A percentile compares a stretch with the other conserved stretches of the same genome.
Evolutionary conservation across 2,113 vertebrate genomes (phyloP).

Genomic region (Labeo rohita): DNA sequence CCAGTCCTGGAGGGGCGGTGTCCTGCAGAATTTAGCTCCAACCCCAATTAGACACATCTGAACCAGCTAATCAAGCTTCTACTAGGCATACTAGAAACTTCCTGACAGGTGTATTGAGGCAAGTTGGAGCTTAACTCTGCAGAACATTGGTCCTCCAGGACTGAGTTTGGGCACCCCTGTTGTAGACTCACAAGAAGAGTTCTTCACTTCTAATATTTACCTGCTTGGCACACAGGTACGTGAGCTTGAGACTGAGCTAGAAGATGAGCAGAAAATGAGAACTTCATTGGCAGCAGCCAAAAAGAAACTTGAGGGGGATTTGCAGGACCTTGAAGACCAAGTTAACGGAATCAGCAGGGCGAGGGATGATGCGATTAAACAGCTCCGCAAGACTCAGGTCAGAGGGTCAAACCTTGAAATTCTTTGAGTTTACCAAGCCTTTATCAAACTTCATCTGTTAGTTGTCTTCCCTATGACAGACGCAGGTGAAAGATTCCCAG

Average conservation of each 20-base stretch:
- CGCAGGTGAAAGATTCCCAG: constrained; percentile 92
- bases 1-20: no score
- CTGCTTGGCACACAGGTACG: constrained; percentile 80
- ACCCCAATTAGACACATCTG: no score
- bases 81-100: no score
- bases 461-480: constrained; percentile 69
- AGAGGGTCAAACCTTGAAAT: constrained; percentile 24
- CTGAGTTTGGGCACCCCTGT: no score
- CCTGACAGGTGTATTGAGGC: no score
- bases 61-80: no score
- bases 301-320: constrained; percentile 92
- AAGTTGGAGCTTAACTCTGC: no score
- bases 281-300: constrained; percentile 77
- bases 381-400: constrained; percentile 91
- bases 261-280: constrained; percentile 91
- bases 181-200: background rate
- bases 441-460: background rate
- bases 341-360: constrained; percentile 83
- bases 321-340: constrained; percentile 91
- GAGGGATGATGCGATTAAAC: constrained; percentile 90
- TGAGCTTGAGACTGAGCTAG: constrained; percentile 89
- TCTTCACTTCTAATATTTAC: background rate
- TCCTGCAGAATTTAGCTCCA: no score
- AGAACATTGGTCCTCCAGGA: no score
- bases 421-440: background rate